Evolutionary conservation across 2,888 invertebrate species (phyloP), one percentile per base, ranked within the genome.

Genomic region (Drosophila melanocephala): DNA sequence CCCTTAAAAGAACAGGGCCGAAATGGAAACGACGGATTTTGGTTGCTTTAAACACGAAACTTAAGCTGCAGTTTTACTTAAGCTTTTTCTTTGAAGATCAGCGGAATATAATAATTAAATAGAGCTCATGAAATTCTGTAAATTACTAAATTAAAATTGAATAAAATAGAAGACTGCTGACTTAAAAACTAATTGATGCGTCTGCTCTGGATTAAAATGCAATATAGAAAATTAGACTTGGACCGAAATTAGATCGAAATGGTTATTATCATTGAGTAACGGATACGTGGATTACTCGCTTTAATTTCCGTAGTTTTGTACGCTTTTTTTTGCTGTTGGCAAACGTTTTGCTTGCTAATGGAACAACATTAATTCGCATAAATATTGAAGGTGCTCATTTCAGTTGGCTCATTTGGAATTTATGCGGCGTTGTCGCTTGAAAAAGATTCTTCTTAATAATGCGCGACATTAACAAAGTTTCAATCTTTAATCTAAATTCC

Each of bases 401-500:
- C 52, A 83, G 70, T 62, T 61, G n/a, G 81, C 75, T 81, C 77
- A 79, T 87, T 82, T 65, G 61, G 76, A 71, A 89, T 84, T 81
- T 75, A 89, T 72, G 80, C 70, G 33, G 33, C 66, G 30, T 47
- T 75, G 53, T 64, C 37, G 63, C 28, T 47, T 67, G 67, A 61
- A 73, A 73, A 79, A 84, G 82, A 83, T 84, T 79, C 75, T 75
- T 90, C 86, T 82, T 91, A 86, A 86, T 87, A 91, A 89, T 83
- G 87, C 90, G 79, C 80, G 74, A 83, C 90, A 91, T 87, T 89
- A 91, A 87, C 89, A 84, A 90, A 90, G 90, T 91, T 91, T 86
- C 89, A 90, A 91, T 90, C 90, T 90, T 88, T 89, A 91, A 91
- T 91, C 91, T 91, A 86, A 91, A 89, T 86, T 87, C 84, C 81